Conservation (phyloP, 1,140 invertebrate genomes). For the Uloborus diversus region DNA sequence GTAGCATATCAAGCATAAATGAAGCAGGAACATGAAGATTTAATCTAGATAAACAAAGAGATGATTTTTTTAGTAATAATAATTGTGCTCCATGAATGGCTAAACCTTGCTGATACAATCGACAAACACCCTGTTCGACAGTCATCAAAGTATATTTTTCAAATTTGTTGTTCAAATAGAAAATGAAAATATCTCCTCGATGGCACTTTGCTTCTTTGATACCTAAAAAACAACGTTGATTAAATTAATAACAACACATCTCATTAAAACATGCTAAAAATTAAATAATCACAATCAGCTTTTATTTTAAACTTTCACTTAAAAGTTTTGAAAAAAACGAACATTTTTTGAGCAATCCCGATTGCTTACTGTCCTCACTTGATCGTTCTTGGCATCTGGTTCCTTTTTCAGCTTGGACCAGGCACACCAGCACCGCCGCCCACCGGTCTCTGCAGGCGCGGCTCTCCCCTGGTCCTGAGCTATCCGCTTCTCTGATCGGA, state of each 20-base stretch:
- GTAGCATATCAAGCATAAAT: constrained; percentile 41
- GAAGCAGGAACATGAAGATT: constrained; percentile 46
- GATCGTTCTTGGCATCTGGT: no score
- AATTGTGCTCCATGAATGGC: constrained; percentile 48
- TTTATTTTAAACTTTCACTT: no score
- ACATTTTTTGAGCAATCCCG: no score
- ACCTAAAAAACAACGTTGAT: constrained; percentile 6
- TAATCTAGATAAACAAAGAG: constrained; percentile 25
- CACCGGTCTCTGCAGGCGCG: no score
- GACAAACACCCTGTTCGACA: constrained; percentile 48
- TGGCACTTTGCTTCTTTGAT: constrained; percentile 47
- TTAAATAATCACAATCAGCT: no score
- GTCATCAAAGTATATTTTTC: constrained; percentile 34
- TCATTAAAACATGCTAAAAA: not conserved
- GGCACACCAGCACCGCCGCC: no score
- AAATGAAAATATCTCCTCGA: constrained; percentile 40
- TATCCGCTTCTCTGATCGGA: no score
- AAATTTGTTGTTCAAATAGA: constrained; percentile 43
- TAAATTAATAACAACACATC: not conserved
- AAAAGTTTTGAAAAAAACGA: no score
- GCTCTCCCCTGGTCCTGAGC: no score
- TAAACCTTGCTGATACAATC: constrained; percentile 45
- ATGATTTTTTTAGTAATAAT: constrained; percentile 39
- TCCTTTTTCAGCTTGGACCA: no score
- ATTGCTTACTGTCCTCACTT: no score